Base-by-base conservation (phyloP, 2,797 vertebrate species). In the Enteromius unitaeniatus region DNA sequence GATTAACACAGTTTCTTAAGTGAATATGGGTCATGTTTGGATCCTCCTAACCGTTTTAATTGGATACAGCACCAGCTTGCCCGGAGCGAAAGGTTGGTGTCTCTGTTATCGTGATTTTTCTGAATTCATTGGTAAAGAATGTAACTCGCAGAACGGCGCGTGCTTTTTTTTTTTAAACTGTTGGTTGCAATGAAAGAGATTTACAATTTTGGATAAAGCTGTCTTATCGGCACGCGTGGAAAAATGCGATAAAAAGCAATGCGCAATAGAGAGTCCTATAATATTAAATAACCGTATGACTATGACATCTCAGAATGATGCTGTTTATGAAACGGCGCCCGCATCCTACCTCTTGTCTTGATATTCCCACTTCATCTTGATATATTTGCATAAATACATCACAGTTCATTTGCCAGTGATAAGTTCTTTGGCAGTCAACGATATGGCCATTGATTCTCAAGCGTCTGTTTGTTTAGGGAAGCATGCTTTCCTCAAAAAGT, bases 11-110 rank as follows among this genome's bases (percentile, higher is more conserved):
- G 73, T 82, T 77, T 72, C 26, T 84, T 23, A 83, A 81, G 74
- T 87, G 72, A 87, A 86, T 28, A 91, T 90, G 90, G 86, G 75
- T 78, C 85, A 82, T 21, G 15, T 80, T 83, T 88, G 89, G 87
- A 88, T 90, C 62, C 45, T 87, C 45, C 58, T 91, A 65, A 78
- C 78, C 37, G 81, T 37, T 75, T 80, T 86, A 60, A 75, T 84
- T 85, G 81, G 87, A 80, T 69, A 85, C 55, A 53, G 64, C 65
- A 53, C 81, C 26, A 17, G 75, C 82, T 79, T 79, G 26, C 34
- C 28, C 26, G 72, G 72, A 86, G 78, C 68, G 67, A n/a, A 87
- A 87, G 91, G 91, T 91, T 78, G 28, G 91, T 89, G 53, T 86
- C 78, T 40, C 55, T 14, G 9, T 53, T 84, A 15, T 53, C 17